These are phyloP conservation scores for Etheostoma spectabile DNA, from an alignment of 2,113 vertebrate species.

Conservation along the genomic window DNA sequence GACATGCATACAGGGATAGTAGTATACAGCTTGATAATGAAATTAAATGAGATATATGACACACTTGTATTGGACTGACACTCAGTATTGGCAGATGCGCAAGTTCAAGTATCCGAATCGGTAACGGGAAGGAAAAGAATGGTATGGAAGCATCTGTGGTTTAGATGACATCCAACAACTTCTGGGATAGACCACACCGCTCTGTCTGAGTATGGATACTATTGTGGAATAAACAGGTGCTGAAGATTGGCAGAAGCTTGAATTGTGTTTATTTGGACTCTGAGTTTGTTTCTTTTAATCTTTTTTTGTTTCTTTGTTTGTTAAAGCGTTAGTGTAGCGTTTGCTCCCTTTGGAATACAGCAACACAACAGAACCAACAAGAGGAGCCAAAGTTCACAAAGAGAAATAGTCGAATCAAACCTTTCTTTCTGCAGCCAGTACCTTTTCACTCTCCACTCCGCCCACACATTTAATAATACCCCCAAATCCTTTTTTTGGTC, in stretches of 20 bases:
- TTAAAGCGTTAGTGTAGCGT: background rate
- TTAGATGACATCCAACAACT: background rate
- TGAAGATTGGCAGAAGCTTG: background rate
- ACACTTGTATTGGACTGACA: no score
- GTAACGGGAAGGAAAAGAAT: no score
- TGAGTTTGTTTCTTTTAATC: background rate
- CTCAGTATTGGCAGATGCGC: no score
- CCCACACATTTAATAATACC: conserved; percentile 48
- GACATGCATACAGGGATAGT: no score
- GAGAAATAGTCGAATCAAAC: conserved; percentile 24
- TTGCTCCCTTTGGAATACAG: background rate
- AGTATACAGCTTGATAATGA: no score
- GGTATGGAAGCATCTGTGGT: no score
- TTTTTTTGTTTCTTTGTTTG: background rate
- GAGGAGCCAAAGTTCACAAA: conserved; percentile 18
- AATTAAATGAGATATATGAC: no score
- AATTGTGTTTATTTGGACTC: background rate
- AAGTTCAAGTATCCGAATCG: no score
- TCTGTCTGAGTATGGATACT: background rate
- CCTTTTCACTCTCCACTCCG: conserved; percentile 11
- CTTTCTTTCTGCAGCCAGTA: conserved; percentile 1
- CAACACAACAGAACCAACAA: background rate
- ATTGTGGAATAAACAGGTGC: background rate
- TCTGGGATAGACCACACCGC: background rate
- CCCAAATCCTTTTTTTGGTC: conserved; percentile 4